phyloP scores from a whole-genome alignment of 2,797 vertebrate species.

The Cottoperca gobio region DNA sequence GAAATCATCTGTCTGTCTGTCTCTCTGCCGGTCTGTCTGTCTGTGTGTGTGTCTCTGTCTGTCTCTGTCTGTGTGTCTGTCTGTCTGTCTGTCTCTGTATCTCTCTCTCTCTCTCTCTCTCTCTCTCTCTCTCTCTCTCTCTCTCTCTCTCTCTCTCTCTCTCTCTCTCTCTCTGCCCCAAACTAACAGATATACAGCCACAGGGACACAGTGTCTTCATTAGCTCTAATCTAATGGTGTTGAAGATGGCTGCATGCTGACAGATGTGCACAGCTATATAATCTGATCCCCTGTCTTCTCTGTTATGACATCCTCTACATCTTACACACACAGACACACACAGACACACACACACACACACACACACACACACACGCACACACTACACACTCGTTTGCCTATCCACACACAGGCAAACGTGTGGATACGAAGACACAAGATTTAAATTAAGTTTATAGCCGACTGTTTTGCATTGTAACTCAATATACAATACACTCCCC shows the following conservation, averaged over 20 bases:
- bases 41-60: background rate
- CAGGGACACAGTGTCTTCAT: slow-evolving; percentile 74
- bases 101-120: background rate
- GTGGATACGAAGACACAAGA: slow-evolving; percentile 60
- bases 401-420: slow-evolving; percentile 32
- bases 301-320: slow-evolving; percentile 77
- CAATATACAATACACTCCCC: slow-evolving; percentile 72
- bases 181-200: slow-evolving; percentile 71
- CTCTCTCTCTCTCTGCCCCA: slow-evolving; percentile 9
- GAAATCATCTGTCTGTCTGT: slow-evolving; percentile 31
- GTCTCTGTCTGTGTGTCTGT: background rate
- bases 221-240: slow-evolving; percentile 80
- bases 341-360: slow-evolving; percentile 8
- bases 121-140: background rate
- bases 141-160: no score
- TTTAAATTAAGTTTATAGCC: slow-evolving; percentile 76
- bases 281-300: slow-evolving; percentile 82
- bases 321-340: slow-evolving; percentile 49
- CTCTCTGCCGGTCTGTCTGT: background rate
- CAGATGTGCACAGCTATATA: slow-evolving; percentile 81
- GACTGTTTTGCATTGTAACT: slow-evolving; percentile 84
- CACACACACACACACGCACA: slow-evolving; percentile 29
- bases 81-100: no score
- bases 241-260: slow-evolving; percentile 76
- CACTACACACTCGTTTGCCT: slow-evolving; percentile 10